Evolutionary conservation across 2,797 vertebrate genomes (phyloP).

Genomic region (Babyrousa celebensis): DNA sequence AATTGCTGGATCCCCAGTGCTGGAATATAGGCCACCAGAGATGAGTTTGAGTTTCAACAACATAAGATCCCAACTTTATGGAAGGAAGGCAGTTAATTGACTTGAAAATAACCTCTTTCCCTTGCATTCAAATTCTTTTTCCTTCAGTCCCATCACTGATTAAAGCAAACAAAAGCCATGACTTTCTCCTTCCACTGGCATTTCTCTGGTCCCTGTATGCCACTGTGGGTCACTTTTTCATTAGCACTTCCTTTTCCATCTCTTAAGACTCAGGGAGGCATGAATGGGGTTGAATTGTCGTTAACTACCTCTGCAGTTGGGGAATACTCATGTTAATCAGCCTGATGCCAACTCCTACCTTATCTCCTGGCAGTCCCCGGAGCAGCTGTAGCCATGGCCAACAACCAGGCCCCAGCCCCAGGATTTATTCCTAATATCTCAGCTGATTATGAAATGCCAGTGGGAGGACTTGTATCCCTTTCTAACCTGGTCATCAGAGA

Average conservation of each 20-base stretch:
- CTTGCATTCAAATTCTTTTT: neutral
- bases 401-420: neutral
- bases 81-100: neutral
- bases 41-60: neutral
- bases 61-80: neutral
- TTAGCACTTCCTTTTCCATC: slow-evolving; percentile 13
- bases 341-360: neutral
- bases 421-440: neutral
- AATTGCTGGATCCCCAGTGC: neutral
- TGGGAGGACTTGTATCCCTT: neutral
- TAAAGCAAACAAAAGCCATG: neutral
- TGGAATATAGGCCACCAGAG: neutral
- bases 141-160: neutral
- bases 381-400: neutral
- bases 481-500: slow-evolving; percentile 2
- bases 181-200: neutral
- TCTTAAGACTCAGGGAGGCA: slow-evolving; percentile 10
- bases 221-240: neutral
- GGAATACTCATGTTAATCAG: neutral
- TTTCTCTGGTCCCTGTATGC: neutral
- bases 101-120: neutral
- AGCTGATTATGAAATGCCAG: neutral
- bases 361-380: neutral
- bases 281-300: slow-evolving; percentile 13
- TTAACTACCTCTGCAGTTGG: neutral